Base-by-base conservation (phyloP, 1,140 invertebrate species). In the Daktulosphaira vitifoliae region DNA sequence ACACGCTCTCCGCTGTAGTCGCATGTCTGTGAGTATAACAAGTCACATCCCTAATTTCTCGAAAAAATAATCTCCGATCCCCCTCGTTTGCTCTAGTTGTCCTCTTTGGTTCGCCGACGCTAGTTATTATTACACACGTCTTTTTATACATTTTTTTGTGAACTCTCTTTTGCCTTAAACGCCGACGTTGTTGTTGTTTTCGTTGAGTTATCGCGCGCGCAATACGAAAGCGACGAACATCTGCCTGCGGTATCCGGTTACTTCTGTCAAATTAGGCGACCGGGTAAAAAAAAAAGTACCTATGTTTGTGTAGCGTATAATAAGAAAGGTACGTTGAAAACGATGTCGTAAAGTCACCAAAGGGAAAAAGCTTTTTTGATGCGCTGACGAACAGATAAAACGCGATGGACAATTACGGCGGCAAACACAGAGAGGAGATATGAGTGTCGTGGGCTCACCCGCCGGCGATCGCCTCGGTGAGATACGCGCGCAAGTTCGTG, bases 201-300 rank as follows among this genome's bases (percentile, higher is more conserved):
- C n/a, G 22, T 59, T 16, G 22, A 15, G 13, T 59, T 59, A 26
- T 59, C 39, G 18, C 13, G 16, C 39, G 18, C 4, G 16, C 29
- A 3, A n/a, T 3, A 22, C 15, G 18, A 38, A 33, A 22, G 38
- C 22, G 22, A 26, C 46, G n/a, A 18, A 44, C 54, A 44, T 59
- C 23, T 59, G 54, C 23, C 15, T 33, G 29, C 29, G 54, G 54
- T 59, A 59, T 59, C 54, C 38, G 54, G 54, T 59, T 59, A 44
- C 54, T 13, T 22, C 8, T 6, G 54, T 59, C 54, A 59, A 59
- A 59, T 59, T 59, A 59, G 54, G 42, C 37, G 39, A 15, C 23
- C 42, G n/a, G n/a, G n/a, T 33, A 33, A 33, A 33, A 33, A 33
- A 33, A 33, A 33, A 33, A 33, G 11, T 33, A 33, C 11, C 5